phyloP scores from a whole-genome alignment of 2,888 invertebrate genomes.

The Sarcophaga carnaria region DNA sequence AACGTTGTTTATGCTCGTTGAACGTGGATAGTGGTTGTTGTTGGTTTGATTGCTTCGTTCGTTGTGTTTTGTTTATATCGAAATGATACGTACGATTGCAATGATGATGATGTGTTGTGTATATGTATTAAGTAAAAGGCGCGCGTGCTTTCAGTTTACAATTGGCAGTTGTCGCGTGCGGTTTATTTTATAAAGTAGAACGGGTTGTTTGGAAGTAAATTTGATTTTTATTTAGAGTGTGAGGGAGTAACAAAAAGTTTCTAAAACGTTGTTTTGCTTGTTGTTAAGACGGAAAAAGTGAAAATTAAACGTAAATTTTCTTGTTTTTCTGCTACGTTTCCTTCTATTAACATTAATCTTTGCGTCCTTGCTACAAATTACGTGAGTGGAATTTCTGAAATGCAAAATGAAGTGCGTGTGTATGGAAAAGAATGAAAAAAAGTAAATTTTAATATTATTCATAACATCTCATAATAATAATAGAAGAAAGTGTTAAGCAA shows the following conservation, averaged over 20 bases:
- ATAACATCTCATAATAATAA: constrained; percentile 20
- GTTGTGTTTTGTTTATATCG: constrained; percentile 22
- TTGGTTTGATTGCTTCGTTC: not conserved
- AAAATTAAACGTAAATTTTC: constrained; percentile 32
- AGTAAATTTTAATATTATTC: constrained; percentile 20
- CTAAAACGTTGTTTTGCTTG: not conserved
- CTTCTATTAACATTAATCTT: not conserved
- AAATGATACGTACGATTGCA: constrained; percentile 41
- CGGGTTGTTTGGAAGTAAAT: too few species aligned
- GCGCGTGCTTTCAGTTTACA: constrained; percentile 66
- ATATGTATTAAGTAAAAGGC: constrained; percentile 43
- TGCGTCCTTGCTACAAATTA: constrained; percentile 62
- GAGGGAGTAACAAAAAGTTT: constrained; percentile 25
- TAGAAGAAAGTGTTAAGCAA: constrained; percentile 34
- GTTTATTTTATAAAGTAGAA: constrained; percentile 5
- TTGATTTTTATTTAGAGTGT: too few species aligned
- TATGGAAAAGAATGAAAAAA: constrained; percentile 41
- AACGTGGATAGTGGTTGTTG: constrained; percentile 10
- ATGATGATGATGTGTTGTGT: constrained; percentile 13
- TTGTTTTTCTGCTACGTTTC: constrained; percentile 1
- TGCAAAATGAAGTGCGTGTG: constrained; percentile 2
- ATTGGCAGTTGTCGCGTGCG: constrained; percentile 62
- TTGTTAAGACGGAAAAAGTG: constrained; percentile 44
- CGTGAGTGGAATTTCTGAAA: constrained; percentile 59
- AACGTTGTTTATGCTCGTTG: not conserved